Conservation (phyloP, 37 sponge, comb jelly and placozoan species). For the Diacarnus erythraeanus region DNA sequence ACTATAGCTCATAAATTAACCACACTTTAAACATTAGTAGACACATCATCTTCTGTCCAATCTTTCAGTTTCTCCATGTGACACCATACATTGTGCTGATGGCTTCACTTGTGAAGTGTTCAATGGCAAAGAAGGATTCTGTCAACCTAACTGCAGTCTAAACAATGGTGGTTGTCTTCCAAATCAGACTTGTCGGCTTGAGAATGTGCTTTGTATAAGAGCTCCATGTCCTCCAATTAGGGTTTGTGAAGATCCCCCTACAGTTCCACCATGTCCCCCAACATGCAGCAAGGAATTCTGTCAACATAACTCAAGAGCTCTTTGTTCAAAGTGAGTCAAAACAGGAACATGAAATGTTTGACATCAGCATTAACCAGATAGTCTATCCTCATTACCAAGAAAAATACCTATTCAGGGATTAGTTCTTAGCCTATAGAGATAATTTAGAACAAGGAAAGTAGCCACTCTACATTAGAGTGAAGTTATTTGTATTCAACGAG, state of each 20-base stretch:
- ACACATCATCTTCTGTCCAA: too few species aligned
- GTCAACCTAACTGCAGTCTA: slow-evolving; percentile 13
- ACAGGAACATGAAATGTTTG: too few species aligned
- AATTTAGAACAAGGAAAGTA: too few species aligned
- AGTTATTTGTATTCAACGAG: too few species aligned
- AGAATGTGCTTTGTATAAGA: background rate
- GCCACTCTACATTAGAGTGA: too few species aligned
- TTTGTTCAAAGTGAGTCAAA: slow-evolving; percentile 26
- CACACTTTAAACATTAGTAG: background rate
- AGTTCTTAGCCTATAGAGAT: too few species aligned
- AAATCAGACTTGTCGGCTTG: slow-evolving; percentile 1
- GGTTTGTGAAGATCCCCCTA: background rate
- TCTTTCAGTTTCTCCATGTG: slow-evolving; percentile 12
- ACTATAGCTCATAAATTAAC: too few species aligned
- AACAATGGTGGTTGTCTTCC: slow-evolving; percentile 19
- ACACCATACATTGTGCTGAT: background rate
- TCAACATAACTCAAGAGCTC: background rate
- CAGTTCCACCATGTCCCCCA: slow-evolving; percentile 14
- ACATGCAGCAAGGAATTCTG: slow-evolving; percentile 31
- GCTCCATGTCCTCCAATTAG: slow-evolving; percentile 13
- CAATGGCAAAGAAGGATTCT: background rate
- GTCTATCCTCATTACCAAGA: too few species aligned
- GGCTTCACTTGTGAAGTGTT: slow-evolving; percentile 18
- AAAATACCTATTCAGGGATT: too few species aligned
- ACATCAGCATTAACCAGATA: too few species aligned